phyloP scores from a whole-genome alignment of 1,140 invertebrate genomes.

The Eriosoma lanigerum region DNA sequence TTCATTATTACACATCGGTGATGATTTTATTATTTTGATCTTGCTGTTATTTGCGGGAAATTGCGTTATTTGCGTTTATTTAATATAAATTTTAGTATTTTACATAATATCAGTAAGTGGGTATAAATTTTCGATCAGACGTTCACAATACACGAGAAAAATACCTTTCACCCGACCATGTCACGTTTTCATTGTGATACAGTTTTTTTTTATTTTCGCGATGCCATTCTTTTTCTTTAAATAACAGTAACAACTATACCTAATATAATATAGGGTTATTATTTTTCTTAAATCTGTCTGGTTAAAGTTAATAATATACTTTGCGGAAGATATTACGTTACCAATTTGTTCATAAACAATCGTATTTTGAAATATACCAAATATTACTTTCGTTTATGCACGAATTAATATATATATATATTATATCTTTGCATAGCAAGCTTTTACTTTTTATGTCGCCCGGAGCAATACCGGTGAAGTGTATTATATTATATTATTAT shows the following conservation, averaged over 20 bases:
- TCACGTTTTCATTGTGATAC: slow-evolving; percentile 22
- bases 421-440: background rate
- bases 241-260: too few species aligned
- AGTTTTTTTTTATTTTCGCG: background rate
- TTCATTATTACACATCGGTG: background rate
- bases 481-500: background rate
- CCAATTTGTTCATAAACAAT: background rate
- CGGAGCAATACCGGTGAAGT: background rate
- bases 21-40: slow-evolving; percentile 1
- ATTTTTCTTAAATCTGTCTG: background rate
- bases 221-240: background rate
- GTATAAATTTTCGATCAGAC: background rate
- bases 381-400: slow-evolving; percentile 19
- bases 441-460: slow-evolving; percentile 16
- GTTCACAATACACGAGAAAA: background rate
- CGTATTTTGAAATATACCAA: background rate
- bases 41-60: background rate
- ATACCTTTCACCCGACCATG: slow-evolving; percentile 19
- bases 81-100: background rate
- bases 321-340: background rate
- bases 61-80: background rate
- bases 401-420: background rate
- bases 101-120: background rate
- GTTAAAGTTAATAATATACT: slow-evolving; percentile 18
- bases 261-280: background rate